Evolutionary conservation across 2,888 invertebrate genomes (phyloP).

Genomic region (Clostera curtula): DNA sequence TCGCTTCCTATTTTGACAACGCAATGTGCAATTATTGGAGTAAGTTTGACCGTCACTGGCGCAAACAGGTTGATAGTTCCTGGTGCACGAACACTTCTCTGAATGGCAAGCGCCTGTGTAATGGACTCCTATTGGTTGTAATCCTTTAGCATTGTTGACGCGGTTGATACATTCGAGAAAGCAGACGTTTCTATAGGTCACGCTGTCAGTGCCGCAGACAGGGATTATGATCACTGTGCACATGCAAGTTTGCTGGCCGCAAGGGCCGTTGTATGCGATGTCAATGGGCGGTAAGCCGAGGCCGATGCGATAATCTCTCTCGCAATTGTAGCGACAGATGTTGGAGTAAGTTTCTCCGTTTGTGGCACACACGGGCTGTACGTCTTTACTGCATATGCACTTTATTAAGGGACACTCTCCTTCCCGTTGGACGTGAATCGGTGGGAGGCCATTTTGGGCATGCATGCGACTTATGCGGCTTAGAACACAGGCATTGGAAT

Average conservation of each 20-base stretch:
- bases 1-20: constrained; percentile 43
- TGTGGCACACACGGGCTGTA: too few species aligned
- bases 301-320: background rate
- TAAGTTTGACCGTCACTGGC: constrained; percentile 81
- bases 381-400: too few species aligned
- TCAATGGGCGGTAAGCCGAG: background rate
- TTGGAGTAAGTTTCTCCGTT: too few species aligned
- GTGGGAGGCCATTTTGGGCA: too few species aligned
- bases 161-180: constrained; percentile 20
- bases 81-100: constrained; percentile 15
- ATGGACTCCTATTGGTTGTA: constrained; percentile 5
- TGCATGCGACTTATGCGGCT: too few species aligned
- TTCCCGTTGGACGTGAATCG: too few species aligned
- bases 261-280: constrained; percentile 9
- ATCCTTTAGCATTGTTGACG: constrained; percentile 5
- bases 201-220: constrained; percentile 31
- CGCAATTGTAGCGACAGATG: background rate
- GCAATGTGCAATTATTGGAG: constrained; percentile 76
- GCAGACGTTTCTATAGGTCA: constrained; percentile 28
- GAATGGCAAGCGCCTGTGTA: constrained; percentile 20
- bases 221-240: too few species aligned
- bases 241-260: constrained; percentile 3
- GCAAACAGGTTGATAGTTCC: constrained; percentile 65
- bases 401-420: too few species aligned
- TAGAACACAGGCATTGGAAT: too few species aligned